Conservation (phyloP, 2,113 vertebrate species). For the Orientallactaga bullata region DNA sequence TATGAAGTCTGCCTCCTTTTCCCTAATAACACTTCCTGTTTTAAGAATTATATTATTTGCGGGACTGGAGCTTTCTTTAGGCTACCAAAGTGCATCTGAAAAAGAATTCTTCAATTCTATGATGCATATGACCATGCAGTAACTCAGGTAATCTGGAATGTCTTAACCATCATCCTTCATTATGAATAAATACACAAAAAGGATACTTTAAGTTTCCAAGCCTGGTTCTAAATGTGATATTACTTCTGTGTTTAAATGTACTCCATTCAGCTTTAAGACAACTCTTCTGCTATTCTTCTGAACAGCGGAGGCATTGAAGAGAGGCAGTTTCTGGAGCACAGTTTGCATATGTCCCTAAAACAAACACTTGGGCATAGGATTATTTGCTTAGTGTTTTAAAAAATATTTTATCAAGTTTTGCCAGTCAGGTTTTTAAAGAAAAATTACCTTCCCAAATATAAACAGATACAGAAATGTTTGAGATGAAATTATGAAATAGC, state of each 20-base stretch:
- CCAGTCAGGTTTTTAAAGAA: conserved; percentile 42
- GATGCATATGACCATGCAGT: neutral
- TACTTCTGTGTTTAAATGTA: conserved; percentile 40
- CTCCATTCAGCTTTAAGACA: conserved; percentile 11
- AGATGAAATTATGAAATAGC: neutral
- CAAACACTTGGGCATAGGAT: neutral
- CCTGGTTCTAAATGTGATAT: conserved; percentile 8
- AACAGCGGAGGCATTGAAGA: neutral
- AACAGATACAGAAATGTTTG: conserved; percentile 35
- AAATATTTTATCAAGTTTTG: conserved; percentile 3
- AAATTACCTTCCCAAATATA: conserved; percentile 58
- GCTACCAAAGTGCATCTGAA: conserved; percentile 18
- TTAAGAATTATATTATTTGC: neutral
- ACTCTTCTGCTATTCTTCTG: conserved; percentile 38
- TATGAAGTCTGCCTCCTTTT: neutral
- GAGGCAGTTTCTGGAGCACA: conserved; percentile 22
- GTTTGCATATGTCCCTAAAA: conserved; percentile 42
- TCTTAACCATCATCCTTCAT: conserved; percentile 27
- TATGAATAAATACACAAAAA: conserved; percentile 38
- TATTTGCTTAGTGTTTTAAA: conserved; percentile 34
- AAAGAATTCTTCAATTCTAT: neutral
- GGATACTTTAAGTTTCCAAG: conserved; percentile 14
- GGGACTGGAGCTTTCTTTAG: conserved; percentile 10
- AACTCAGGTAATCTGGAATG: conserved; percentile 13
- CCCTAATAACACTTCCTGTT: neutral